phyloP scores from a whole-genome alignment of 2,888 invertebrate species.

The Cerceris rybyensis region DNA sequence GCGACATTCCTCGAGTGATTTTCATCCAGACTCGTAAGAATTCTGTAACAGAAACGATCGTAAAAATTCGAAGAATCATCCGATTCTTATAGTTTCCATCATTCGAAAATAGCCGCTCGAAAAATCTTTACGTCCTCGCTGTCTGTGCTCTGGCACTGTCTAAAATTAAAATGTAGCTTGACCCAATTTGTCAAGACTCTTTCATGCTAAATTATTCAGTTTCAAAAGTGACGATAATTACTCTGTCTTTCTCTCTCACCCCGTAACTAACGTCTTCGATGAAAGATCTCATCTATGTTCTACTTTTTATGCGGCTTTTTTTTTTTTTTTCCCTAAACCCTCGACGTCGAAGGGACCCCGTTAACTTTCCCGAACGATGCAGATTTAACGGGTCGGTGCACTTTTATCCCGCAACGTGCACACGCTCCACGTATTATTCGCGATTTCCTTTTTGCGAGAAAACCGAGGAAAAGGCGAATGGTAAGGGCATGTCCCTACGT shows the following conservation, averaged over 20 bases:
- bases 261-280: neutral
- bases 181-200: slow-evolving; percentile 19
- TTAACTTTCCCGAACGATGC: slow-evolving; percentile 19
- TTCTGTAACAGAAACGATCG: neutral
- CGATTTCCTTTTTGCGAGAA: neutral
- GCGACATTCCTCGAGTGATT: no score
- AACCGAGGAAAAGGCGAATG: neutral
- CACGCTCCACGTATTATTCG: slow-evolving; percentile 14
- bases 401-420: neutral
- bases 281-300: neutral
- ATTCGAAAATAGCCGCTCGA: slow-evolving; percentile 14
- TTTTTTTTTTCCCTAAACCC: neutral
- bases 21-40: no score
- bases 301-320: slow-evolving; percentile 10
- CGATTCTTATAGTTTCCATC: neutral
- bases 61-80: neutral
- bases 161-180: slow-evolving; percentile 14
- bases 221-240: neutral
- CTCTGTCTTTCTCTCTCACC: neutral
- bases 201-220: slow-evolving; percentile 1
- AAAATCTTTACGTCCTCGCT: slow-evolving; percentile 4
- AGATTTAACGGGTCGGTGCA: slow-evolving; percentile 24
- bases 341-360: slow-evolving; percentile 13
- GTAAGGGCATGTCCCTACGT: neutral
- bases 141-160: neutral